Evolutionary conservation across 2,113 vertebrate species (phyloP).

Genomic region (Tyto alba): DNA sequence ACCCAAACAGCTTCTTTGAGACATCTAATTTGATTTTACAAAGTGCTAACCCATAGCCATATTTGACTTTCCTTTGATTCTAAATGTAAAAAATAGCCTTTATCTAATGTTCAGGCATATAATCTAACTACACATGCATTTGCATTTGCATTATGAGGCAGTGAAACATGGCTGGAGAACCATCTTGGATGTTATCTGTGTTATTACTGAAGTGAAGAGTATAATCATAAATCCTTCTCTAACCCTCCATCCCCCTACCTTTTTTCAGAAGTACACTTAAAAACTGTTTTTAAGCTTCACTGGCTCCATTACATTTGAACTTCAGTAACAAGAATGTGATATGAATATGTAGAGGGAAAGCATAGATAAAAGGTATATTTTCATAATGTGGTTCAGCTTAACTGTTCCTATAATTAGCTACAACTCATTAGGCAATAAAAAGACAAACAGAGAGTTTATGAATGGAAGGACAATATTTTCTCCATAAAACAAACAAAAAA

Average conservation of each 20-base stretch:
- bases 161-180: constrained; percentile 20
- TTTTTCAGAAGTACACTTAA: constrained; percentile 29
- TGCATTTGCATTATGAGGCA: constrained; percentile 8
- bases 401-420: constrained; percentile 46
- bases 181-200: constrained; percentile 38
- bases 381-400: constrained; percentile 8
- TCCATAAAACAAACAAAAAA: constrained; percentile 24
- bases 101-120: constrained; percentile 15
- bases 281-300: constrained; percentile 51
- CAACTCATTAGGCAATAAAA: constrained; percentile 56
- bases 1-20: neutral
- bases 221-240: constrained; percentile 44
- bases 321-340: constrained; percentile 17
- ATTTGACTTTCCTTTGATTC: constrained; percentile 47
- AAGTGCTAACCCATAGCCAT: neutral
- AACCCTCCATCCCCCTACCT: neutral
- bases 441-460: constrained; percentile 35
- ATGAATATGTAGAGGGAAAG: neutral
- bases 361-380: constrained; percentile 25
- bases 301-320: constrained; percentile 54
- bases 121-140: constrained; percentile 1
- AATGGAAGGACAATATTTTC: constrained; percentile 20
- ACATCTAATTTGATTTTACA: constrained; percentile 21
- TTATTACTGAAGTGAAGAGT: constrained; percentile 42
- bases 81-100: neutral